Conservation (phyloP, 2,888 invertebrate species). For the Cryptosula pallasiana region DNA sequence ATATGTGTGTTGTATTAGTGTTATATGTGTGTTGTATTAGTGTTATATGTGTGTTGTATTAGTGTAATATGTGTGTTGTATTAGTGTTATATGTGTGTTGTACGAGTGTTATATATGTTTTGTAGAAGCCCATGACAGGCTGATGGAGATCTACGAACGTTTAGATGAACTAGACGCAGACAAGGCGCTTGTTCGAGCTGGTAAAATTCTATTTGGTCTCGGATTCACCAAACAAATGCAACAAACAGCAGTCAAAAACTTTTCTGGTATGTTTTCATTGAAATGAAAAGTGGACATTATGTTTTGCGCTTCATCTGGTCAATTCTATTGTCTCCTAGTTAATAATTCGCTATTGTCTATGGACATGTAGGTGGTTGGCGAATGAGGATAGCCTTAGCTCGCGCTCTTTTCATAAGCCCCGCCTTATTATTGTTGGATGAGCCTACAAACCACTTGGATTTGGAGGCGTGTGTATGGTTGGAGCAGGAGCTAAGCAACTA, state of each 20-base stretch:
- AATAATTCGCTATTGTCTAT: no score
- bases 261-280: conserved; percentile 24
- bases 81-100: no score
- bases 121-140: conserved; percentile 81
- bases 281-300: no score
- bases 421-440: conserved; percentile 61
- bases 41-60: no score
- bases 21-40: no score
- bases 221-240: conserved; percentile 77
- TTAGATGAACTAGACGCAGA: conserved; percentile 94
- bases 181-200: conserved; percentile 89
- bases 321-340: no score
- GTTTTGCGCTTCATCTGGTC: no score
- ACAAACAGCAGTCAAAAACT: conserved; percentile 62
- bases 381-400: conserved; percentile 62
- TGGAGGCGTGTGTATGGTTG: conserved; percentile 98
- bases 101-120: no score
- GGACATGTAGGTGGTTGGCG: conserved; percentile 62
- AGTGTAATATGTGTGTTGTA: no score
- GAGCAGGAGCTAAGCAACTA: conserved; percentile 92
- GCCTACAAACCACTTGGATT: conserved; percentile 60
- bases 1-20: no score
- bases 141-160: conserved; percentile 96
- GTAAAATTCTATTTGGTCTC: conserved; percentile 89
- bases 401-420: conserved; percentile 59